These are phyloP conservation scores for Drosophila prolongata DNA, from an alignment of 2,888 invertebrate species.

Conservation along the genomic window DNA sequence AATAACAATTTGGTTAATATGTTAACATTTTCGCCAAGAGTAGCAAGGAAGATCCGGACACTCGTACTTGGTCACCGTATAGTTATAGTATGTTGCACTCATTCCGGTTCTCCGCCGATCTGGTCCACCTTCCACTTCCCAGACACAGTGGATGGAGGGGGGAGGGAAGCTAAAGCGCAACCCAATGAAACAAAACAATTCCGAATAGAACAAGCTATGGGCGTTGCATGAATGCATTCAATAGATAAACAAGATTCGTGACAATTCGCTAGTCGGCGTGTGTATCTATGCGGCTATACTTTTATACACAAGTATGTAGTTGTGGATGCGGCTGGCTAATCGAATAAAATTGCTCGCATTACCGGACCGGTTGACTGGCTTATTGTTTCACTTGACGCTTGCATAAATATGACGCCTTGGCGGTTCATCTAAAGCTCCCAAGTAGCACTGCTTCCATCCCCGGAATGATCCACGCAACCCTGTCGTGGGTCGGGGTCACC, in stretches of 20 bases:
- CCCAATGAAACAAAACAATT: constrained; percentile 29
- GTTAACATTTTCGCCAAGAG: not conserved
- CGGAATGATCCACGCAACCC: constrained; percentile 3
- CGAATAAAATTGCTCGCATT: constrained; percentile 65
- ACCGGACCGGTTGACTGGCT: constrained; percentile 34
- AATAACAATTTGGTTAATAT: not conserved
- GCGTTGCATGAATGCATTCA: constrained; percentile 45
- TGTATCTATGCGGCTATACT: not conserved
- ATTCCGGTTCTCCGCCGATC: constrained; percentile 44
- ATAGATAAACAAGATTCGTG: constrained; percentile 55
- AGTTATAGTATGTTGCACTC: constrained; percentile 5
- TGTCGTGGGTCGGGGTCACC: constrained; percentile 30
- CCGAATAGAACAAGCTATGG: constrained; percentile 20
- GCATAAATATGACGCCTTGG: constrained; percentile 21
- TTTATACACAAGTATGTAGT: too few relatives aligned
- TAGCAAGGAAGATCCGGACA: constrained; percentile 2
- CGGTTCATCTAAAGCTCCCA: constrained; percentile 1
- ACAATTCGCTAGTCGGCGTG: constrained; percentile 21
- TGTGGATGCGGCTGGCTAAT: constrained; percentile 52
- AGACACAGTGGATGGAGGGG: not conserved
- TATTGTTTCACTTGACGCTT: constrained; percentile 32
- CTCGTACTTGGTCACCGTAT: constrained; percentile 11
- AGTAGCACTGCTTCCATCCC: not conserved
- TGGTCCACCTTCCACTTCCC: constrained; percentile 38
- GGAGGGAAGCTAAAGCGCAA: not conserved